Base-by-base conservation (phyloP, 2,888 invertebrate species). In the Eupeodes latifasciatus region DNA sequence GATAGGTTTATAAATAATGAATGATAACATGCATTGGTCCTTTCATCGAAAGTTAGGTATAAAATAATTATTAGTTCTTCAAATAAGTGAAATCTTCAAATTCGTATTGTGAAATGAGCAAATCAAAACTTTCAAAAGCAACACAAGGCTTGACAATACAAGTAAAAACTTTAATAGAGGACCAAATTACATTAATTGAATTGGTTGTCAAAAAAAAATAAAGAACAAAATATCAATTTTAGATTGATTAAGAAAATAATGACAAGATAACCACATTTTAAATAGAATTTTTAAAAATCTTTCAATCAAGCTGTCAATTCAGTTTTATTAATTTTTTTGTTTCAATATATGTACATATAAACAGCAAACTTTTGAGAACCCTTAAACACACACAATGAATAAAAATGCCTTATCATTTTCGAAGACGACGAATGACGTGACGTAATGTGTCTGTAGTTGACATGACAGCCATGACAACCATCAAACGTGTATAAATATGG, bases 241-340 rank as follows among this genome's bases (percentile, higher is more conserved):
- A 9, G 40, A 40, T 9, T 40, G 40, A 5, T 40, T 40, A 40
- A 40, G 1, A 27, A 11, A 12, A 57, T 12, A 57, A 57, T 9
- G 11, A 57, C 19, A 57, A 57, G 2, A 57, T 27, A 57, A 57
- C 57, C 57, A 57, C 57, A 57, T 11, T 57, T 57, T 57, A 27
- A 57, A 57, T 57, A 57, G 57, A 12, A 27, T 19, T 57, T 27
- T 57, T 12, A 11, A 57, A 27, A 57, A 57, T 4, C 27, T 57
- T 27, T 57, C 57, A 57, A 57, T 57, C 57, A 57, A 27, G 5
- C 57, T 57, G 57, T 57, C 57, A 27, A 6, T 55, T 57, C 1
- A 6, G 12, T 27, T 55, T 57, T 57, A 27, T 12, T 57, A 19
- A 27, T 57, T 57, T 57, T 57, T 47, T 47, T 11, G 11, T 19